phyloP scores from a whole-genome alignment of 1,140 invertebrate species.

The Polypedilum vanderplanki region DNA sequence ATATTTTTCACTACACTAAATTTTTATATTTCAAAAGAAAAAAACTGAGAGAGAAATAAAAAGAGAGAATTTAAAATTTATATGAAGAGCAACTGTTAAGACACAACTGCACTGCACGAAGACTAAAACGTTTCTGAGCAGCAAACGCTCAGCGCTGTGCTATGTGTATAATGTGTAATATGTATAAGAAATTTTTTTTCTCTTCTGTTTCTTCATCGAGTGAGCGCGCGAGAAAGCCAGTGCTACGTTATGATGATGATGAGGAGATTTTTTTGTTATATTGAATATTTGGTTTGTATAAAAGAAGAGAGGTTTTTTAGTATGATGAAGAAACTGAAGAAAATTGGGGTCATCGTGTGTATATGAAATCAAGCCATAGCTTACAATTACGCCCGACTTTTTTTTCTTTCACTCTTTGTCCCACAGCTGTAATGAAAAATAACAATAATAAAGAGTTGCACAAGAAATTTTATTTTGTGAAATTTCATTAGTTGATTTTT shows the following conservation, averaged over 20 bases:
- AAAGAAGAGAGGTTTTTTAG: background rate
- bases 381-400: no score
- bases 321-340: background rate
- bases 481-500: no score
- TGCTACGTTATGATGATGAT: constrained; percentile 6
- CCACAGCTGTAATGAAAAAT: no score
- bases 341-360: background rate
- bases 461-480: no score
- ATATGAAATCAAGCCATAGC: no score
- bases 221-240: background rate
- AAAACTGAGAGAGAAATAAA: background rate
- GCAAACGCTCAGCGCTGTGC: background rate
- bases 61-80: background rate
- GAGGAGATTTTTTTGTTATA: no score
- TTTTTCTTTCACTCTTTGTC: no score
- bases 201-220: background rate
- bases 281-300: background rate
- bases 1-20: background rate
- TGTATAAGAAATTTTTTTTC: background rate
- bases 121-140: constrained; percentile 10
- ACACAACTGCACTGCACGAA: constrained; percentile 2
- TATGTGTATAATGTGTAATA: background rate
- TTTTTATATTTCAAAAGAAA: background rate
- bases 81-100: background rate
- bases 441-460: no score